Base-by-base conservation (phyloP, 2,113 vertebrate species). In the Dasyornis broadbenti region DNA sequence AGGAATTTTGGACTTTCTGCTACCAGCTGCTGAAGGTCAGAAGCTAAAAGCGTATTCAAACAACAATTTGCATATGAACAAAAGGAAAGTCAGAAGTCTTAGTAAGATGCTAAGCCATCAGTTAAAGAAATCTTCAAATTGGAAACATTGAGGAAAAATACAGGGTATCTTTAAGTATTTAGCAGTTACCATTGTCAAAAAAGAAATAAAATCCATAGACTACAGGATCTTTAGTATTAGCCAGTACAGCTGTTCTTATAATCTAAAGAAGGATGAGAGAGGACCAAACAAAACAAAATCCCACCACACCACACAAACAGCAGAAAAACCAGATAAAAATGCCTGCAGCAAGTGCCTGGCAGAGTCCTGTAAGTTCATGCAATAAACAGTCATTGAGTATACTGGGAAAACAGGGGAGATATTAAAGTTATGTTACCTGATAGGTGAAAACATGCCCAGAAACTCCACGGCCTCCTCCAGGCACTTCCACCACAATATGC, bases 391-490 rank as follows among this genome's bases (percentile, higher is more conserved):
- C 33, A 52, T 39, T 61, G 40, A 80, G 63, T 30, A 27, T 33
- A 47, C 33, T 60, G 52, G 54, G 68, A 66, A 68, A 73, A 81
- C 8, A 64, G 24, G 22, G 71, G 21, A 93, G 23, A 9, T 27
- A 33, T 45, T n/a, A 15, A 15, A 83, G 28, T 35, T 69, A 53
- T 4, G 0, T 92, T 97, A 99, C 99, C 99, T 99, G 99, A 93
- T 99, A 99, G 89, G 98, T 98, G 96, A 99, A 99, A 44, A 84
- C 75, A 47, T 98, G 98, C n/a, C 71, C 98, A 47, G 99, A 99
- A 86, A 97, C 47, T 18, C 99, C 98, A 7, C 94, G 97, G 73
- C 98, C 98, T 97, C 99, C 98, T 91, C 98, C 98, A 8, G 96
- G 98, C 35, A 99, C 99, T 88, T 98, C 97, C 82, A 99, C 99